phyloP scores from a whole-genome alignment of 2,797 vertebrate species.

The Brotula barbata region DNA sequence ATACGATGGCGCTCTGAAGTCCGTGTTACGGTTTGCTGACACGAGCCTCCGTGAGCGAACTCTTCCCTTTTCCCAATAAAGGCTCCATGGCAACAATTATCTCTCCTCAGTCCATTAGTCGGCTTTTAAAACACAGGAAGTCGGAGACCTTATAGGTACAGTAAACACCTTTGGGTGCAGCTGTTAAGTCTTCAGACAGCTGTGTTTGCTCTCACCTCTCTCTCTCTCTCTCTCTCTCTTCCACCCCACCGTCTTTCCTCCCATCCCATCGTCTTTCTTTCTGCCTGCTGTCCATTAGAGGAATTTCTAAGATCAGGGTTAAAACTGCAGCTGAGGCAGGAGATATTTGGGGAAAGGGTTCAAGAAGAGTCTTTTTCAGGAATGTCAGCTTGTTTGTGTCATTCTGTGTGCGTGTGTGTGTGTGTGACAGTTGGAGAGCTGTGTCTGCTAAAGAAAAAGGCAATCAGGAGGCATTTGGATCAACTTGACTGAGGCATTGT shows the following conservation, averaged over 20 bases:
- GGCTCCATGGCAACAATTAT: conserved; percentile 55
- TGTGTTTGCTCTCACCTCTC: conserved; percentile 21
- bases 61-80: conserved; percentile 32
- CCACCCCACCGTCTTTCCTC: neutral
- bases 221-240: neutral
- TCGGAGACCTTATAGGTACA: conserved; percentile 33
- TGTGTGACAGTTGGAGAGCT: neutral
- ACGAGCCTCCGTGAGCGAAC: conserved; percentile 21
- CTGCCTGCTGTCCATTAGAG: conserved; percentile 29
- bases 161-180: conserved; percentile 36
- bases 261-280: conserved; percentile 21
- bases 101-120: conserved; percentile 43
- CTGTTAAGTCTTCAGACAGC: conserved; percentile 44
- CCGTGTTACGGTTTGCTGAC: conserved; percentile 23
- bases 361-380: conserved; percentile 2
- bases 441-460: neutral
- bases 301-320: conserved; percentile 48
- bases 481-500: neutral
- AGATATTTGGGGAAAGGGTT: conserved; percentile 36
- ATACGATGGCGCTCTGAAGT: conserved; percentile 21
- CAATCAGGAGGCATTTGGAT: neutral
- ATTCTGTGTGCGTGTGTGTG: neutral
- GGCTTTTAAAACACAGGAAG: conserved; percentile 52
- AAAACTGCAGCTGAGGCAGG: conserved; percentile 46
- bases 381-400: conserved; percentile 37